Evolutionary conservation across 2,113 vertebrate genomes (phyloP).

Genomic region (Nematolebias whitei): DNA sequence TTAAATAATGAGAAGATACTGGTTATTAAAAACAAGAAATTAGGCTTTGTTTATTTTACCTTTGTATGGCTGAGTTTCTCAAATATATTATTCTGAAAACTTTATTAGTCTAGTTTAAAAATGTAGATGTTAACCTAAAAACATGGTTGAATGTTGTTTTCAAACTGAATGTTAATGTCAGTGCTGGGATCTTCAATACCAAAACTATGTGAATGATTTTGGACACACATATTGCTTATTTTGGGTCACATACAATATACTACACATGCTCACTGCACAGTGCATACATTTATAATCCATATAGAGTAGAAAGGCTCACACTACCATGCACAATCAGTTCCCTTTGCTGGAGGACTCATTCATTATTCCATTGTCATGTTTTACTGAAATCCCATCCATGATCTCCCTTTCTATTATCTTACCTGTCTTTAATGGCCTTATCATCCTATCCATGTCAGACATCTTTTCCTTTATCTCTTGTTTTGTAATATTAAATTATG

Average conservation of each 20-base stretch:
- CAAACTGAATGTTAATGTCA: no score
- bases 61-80: constrained; percentile 1
- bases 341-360: constrained; percentile 12
- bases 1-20: not conserved
- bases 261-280: no score
- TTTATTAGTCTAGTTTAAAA: not conserved
- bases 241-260: not conserved
- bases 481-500: constrained; percentile 49
- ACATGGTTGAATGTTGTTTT: not conserved
- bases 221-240: not conserved
- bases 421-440: constrained; percentile 21
- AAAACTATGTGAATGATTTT: not conserved
- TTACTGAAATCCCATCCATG: constrained; percentile 29
- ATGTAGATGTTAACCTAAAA: not conserved
- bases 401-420: constrained; percentile 12
- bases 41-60: not conserved
- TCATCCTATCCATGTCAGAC: constrained; percentile 36
- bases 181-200: not conserved
- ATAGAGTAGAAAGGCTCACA: not conserved
- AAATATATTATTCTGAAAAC: constrained; percentile 11
- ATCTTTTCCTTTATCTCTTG: constrained; percentile 35
- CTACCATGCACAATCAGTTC: constrained; percentile 2
- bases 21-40: constrained; percentile 19
- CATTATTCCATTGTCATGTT: constrained; percentile 18
- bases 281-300: not conserved